Evolutionary conservation across 2,888 invertebrate genomes (phyloP), one percentile per base, ranked within the genome.

Genomic region (Pegoplata infirma): DNA sequence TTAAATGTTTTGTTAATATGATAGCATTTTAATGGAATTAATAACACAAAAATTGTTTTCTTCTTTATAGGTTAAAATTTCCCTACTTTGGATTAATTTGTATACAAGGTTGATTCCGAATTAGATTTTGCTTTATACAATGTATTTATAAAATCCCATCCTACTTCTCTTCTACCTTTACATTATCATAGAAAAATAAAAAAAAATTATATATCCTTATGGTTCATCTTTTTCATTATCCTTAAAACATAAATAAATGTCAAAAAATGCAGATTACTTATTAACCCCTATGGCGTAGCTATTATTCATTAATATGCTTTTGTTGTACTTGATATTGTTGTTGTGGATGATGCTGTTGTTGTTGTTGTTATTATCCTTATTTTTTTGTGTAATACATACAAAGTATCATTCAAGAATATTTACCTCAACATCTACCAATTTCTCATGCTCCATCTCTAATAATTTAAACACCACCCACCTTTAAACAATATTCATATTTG

Each of bases 251-350:
- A 87, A 87, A 87, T 87, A 87, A 87, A 87, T 87, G 88, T 87
- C 87, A 87, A 87, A 87, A 86, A 87, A 87, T 87, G 86, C 86
- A 87, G 88, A 87, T 87, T 87, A 87, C 86, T 87, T 87, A 87
- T 87, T 87, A 87, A 87, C 87, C 87, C 87, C 87, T 84, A 85
- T 86, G 84, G 88, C 86, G 87, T 82, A 84, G 84, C 84, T 87
- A 85, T 87, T 86, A 86, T 87, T 86, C 87, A 86, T 86, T 87
- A 86, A 86, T 87, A 86, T 86, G 81, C 75, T 75, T 69, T 66
- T 74, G 66, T 72, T 72, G 56, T 64, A 46, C 32, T 71, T 71
- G 28, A 46, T 14, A 58, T 64, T 64, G 63, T 49, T 59, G 44
- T 59, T 46, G n/a, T n/a, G n/a, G n/a, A n/a, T 28, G n/a, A 12